A percentile compares a stretch with the other conserved stretches of the same genome.
Evolutionary conservation across 1,140 invertebrate species (phyloP).

Genomic region (Trichoplusia ni): DNA sequence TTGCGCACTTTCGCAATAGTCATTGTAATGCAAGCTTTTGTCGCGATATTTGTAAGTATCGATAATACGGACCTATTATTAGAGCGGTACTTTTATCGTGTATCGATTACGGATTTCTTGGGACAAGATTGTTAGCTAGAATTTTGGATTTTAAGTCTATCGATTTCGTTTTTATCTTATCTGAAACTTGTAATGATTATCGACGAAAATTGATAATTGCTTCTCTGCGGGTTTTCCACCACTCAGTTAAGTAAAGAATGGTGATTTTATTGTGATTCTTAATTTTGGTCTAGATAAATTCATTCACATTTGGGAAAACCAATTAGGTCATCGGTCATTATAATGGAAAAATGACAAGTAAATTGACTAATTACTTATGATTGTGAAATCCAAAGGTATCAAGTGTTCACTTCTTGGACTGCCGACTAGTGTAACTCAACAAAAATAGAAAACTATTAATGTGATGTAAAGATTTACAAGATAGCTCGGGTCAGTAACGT

Average conservation of each 20-base stretch:
- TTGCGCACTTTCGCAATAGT: slow-evolving; percentile 49
- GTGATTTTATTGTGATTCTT: too few species aligned
- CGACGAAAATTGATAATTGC: too few species aligned
- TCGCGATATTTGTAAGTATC: slow-evolving; percentile 43
- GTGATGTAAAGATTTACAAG: slow-evolving; percentile 3
- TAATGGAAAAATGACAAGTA: too few species aligned
- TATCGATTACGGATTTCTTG: slow-evolving; percentile 32
- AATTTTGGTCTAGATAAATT: too few species aligned
- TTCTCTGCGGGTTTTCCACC: too few species aligned
- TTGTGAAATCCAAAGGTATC: too few species aligned
- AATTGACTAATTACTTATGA: too few species aligned
- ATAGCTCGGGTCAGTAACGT: slow-evolving; percentile 24
- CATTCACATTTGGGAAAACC: too few species aligned
- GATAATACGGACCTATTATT: slow-evolving; percentile 36
- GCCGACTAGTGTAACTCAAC: not conserved
- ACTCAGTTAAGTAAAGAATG: too few species aligned
- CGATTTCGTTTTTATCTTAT: too few species aligned
- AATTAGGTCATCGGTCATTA: too few species aligned
- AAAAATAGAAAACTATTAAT: slow-evolving; percentile 22
- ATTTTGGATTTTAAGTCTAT: slow-evolving; percentile 20
- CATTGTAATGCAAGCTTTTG: slow-evolving; percentile 46
- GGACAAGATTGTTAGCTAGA: not conserved
- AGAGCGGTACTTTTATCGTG: slow-evolving; percentile 17
- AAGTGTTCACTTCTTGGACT: slow-evolving; percentile 1
- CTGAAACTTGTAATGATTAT: too few species aligned